Evolutionary conservation across 2,888 invertebrate genomes (phyloP), one percentile per base, ranked within the genome.

Genomic region (Drosophila neonasuta): DNA sequence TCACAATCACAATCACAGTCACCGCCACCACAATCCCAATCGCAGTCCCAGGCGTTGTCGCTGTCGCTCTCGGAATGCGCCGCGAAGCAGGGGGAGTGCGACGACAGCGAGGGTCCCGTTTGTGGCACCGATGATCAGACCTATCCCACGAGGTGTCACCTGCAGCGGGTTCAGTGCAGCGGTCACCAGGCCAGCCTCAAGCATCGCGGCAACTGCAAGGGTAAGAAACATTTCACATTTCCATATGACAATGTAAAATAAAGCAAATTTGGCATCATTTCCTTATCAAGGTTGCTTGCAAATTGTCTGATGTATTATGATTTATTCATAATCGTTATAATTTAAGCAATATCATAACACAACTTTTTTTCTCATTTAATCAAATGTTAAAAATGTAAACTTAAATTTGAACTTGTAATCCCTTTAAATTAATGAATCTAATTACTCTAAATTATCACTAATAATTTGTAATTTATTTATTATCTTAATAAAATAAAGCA

Each of bases 61-160:
- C 61, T 62, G 57, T 75, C 90, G 88, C 88, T 90, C 68, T 90
- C 90, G 52, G 89, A 91, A 80, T 91, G 91, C 75, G 90, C 90
- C 55, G 90, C 90, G 42, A 91, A 89, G 70, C 88, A 88, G 58
- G 90, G 91, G 17, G 91, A 91, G 71, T 91, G 91, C 74, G 91
- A 91, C 77, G 91, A 91, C 70, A 88, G 88, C 74, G 90, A 89
- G 58, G 88, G 91, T 54, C 90, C 90, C 2, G 91, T 91, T 36
- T 91, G 91, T 55, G 91, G 91, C 24, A 91, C 91, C 34, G 96
- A 97, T 89, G 95, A 95, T 13, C 92, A 94, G 73, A 96, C 96
- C 29, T 97, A 97, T 91, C 92, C 94, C 45, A 95, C 95, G 69
- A 93, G 95, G 72, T 97, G 97, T 89, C 95, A 95, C 77, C 92